Base-by-base conservation (phyloP, 2,888 invertebrate species). In the Agelastica alni region DNA sequence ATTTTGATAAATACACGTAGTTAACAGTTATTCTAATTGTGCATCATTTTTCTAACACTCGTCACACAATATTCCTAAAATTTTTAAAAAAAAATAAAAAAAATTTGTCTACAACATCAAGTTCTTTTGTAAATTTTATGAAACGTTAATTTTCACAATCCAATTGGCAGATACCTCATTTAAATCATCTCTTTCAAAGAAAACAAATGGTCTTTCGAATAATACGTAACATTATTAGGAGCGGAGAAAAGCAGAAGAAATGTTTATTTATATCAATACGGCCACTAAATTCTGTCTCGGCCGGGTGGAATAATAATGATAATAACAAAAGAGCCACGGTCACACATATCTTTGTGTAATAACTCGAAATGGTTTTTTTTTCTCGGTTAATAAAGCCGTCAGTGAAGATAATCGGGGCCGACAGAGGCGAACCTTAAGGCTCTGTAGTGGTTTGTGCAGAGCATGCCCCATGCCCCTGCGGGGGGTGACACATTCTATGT, bases 361-460 rank as follows among this genome's bases (percentile, higher is more conserved):
- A 56, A 56, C 56, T 56, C 51, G 47, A 14, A 37, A 30, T 44
- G 43, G 39, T 36, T 17, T 36, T 44, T 56, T 52, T 56, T 51
- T 46, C 41, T 49, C 43, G 44, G 53, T 42, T 57, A 57, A 57
- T 57, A 57, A 57, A 57, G 57, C 53, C 57, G 57, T 57, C 57
- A 57, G 41, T 45, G 47, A 26, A 49, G 53, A 57, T 57, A 57
- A 57, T 57, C 53, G 57, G 57, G 42, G 30, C 53, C 46, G 47
- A 47, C 47, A 42, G 42, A 46, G 53, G 45, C 41, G 53, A 26
- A 26, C 17, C 16, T 36, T 36, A 26, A 41, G 41, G 37, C 36
- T 31, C 18, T 17, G 4, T 36, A 16, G 39, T 32, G 49, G 32
- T 22, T 17, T 20, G 37, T 20, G 37, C 37, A 18, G 20, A 39